Evolutionary conservation across 2,113 vertebrate species (phyloP).

Genomic region (Antigone vipio): DNA sequence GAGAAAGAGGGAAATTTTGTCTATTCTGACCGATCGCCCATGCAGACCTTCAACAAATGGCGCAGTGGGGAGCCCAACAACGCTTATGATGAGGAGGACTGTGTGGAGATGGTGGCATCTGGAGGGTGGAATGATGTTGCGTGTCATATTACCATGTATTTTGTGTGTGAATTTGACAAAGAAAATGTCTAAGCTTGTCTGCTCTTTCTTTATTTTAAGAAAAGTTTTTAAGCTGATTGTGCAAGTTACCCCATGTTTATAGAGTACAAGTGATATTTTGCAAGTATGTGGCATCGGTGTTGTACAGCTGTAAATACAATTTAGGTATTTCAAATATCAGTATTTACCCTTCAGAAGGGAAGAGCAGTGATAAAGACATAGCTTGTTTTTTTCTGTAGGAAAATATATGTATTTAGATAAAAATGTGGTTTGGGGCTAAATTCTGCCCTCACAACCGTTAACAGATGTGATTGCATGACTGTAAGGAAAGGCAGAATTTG

Average conservation of each 20-base stretch:
- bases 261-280: conserved; percentile 4
- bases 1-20: conserved; percentile 89
- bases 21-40: conserved; percentile 88
- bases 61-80: conserved; percentile 93
- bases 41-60: conserved; percentile 97
- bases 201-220: background rate
- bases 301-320: conserved; percentile 71
- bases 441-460: background rate
- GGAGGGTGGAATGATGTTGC: conserved; percentile 98
- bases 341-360: conserved; percentile 67
- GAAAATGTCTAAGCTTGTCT: conserved; percentile 78
- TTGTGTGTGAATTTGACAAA: conserved; percentile 96
- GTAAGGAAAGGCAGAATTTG: background rate
- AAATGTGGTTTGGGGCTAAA: background rate
- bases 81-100: conserved; percentile 93
- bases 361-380: background rate
- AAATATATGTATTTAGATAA: background rate
- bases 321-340: conserved; percentile 62
- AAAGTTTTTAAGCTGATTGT: background rate
- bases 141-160: conserved; percentile 93
- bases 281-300: background rate
- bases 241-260: background rate
- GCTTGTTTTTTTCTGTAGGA: background rate
- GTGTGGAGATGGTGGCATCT: conserved; percentile 90
- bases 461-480: background rate